Conservation (phyloP, 2,797 vertebrate species). For the Halcyon leucocephala region DNA sequence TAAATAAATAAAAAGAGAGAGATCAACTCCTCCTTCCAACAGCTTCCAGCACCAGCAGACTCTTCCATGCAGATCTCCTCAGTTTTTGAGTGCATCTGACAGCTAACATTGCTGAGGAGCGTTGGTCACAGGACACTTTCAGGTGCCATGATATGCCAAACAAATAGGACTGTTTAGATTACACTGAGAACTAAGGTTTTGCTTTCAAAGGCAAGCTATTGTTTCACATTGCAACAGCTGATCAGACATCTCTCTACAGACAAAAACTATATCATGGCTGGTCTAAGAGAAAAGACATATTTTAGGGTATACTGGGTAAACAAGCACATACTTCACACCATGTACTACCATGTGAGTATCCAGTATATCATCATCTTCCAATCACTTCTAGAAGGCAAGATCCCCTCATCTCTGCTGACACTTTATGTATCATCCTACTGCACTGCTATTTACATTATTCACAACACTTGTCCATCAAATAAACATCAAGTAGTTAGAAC, state of each 20-base stretch:
- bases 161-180: not conserved
- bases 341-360: fast-evolving
- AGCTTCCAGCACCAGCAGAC: not conserved
- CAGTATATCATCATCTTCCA: not conserved
- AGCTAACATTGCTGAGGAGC: not conserved
- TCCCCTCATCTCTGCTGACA: not conserved
- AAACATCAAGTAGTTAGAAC: not conserved
- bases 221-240: not conserved
- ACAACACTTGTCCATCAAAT: not conserved
- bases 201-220: not conserved
- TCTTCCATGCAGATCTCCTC: not conserved
- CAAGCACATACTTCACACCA: not conserved
- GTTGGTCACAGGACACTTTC: not conserved
- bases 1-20: not conserved
- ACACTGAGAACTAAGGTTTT: not conserved
- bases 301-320: not conserved
- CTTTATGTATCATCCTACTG: not conserved
- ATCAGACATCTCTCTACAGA: not conserved
- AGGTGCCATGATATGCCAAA: not conserved
- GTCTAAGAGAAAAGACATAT: not conserved
- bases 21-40: not conserved
- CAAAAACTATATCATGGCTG: not conserved
- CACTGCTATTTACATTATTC: not conserved
- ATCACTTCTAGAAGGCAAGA: not conserved
- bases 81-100: not conserved